Evolutionary conservation across 2,888 invertebrate species (phyloP).

Genomic region (Troilus luridus): DNA sequence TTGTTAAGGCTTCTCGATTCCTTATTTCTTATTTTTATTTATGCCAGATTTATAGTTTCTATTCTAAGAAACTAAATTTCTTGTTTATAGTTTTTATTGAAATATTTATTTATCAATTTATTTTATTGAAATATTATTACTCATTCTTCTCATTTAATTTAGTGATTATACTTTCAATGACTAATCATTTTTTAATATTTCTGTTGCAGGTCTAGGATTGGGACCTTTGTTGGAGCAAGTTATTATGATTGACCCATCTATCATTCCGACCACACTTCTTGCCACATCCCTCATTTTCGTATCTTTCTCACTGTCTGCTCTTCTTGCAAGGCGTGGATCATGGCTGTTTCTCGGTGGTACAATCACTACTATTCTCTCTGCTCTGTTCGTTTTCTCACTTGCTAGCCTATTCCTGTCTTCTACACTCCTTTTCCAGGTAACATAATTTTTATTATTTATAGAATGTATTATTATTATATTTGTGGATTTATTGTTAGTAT

Average conservation of each 20-base stretch:
- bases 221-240: conserved; percentile 89
- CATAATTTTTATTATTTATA: neutral
- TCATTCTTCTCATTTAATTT: neutral
- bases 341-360: conserved; percentile 93
- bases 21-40: neutral
- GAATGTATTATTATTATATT: neutral
- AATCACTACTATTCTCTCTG: conserved; percentile 85
- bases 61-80: too few relatives aligned
- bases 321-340: conserved; percentile 88
- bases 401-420: conserved; percentile 91
- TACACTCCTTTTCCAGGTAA: conserved; percentile 81
- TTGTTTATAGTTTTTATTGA: too few relatives aligned
- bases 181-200: neutral
- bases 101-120: too few relatives aligned
- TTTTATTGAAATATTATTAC: neutral
- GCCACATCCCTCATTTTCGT: conserved; percentile 90
- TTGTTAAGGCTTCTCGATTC: neutral
- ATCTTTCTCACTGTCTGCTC: conserved; percentile 90
- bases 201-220: conserved; percentile 81
- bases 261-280: conserved; percentile 89
- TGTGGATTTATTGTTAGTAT: neutral
- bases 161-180: neutral
- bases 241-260: conserved; percentile 85
- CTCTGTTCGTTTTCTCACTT: conserved; percentile 83
- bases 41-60: neutral